A percentile compares a stretch with the other conserved stretches of the same genome.
phyloP scores from a whole-genome alignment of 2,888 invertebrate genomes.

The Andrena minutula region DNA sequence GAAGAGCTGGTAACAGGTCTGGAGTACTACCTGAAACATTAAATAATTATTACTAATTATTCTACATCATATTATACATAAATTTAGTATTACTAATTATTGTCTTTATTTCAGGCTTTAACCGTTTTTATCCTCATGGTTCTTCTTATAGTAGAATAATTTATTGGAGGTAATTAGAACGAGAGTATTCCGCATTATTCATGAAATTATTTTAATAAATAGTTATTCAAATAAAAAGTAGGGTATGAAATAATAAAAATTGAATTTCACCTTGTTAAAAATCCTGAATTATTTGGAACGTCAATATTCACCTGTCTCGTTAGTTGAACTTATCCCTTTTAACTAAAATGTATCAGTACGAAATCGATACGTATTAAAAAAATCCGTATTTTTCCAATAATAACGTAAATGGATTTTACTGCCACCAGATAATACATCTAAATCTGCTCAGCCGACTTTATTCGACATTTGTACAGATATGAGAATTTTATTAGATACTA shows the following conservation, averaged over 20 bases:
- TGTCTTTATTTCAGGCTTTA: too few relatives aligned
- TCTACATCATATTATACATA: background rate
- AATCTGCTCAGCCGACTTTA: background rate
- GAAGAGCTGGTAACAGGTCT: conserved; percentile 91
- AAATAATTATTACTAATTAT: conserved; percentile 48
- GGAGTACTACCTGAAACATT: conserved; percentile 86
- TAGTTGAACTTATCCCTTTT: background rate
- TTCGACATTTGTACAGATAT: background rate
- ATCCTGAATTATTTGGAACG: background rate
- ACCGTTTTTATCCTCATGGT: too few relatives aligned
- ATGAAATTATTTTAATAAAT: too few relatives aligned
- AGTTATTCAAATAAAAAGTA: too few relatives aligned
- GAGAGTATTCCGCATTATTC: too few relatives aligned
- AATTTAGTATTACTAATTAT: too few relatives aligned
- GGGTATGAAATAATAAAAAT: too few relatives aligned
- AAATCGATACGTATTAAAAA: background rate
- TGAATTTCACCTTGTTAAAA: background rate
- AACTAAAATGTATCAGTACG: background rate
- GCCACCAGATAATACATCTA: background rate
- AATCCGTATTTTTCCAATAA: background rate
- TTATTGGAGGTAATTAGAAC: too few relatives aligned
- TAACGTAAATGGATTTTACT: background rate
- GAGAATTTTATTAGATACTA: too few relatives aligned
- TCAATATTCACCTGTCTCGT: background rate
- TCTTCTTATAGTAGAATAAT: too few relatives aligned